A percentile compares a stretch with the other conserved stretches of the same genome.
Evolutionary conservation across 2,797 vertebrate species (phyloP).

Genomic region (Enteromius thamalakanensis): DNA sequence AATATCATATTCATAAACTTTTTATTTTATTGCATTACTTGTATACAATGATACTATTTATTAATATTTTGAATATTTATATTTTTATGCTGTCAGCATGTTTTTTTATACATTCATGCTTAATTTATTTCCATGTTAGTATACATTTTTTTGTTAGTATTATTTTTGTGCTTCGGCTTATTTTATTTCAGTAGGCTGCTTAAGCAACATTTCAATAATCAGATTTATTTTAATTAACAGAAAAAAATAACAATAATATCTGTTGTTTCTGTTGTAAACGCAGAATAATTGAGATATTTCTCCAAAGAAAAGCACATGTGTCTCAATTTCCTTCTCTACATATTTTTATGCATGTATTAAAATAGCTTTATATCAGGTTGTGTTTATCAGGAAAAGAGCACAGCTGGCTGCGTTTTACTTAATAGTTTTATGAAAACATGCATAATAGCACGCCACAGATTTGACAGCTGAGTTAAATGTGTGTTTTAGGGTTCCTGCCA

Average conservation of each 20-base stretch:
- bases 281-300: background rate
- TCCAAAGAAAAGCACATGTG: background rate
- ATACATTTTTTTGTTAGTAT: no score
- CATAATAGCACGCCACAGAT: background rate
- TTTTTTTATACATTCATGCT: no score
- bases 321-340: background rate
- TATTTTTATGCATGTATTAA: background rate
- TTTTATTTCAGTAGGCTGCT: background rate
- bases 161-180: no score
- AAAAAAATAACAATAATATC: no score
- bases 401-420: background rate
- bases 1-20: background rate
- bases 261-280: no score
- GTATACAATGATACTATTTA: background rate
- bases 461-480: background rate
- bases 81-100: background rate
- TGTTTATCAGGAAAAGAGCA: no score
- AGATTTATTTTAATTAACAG: background rate
- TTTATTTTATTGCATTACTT: background rate
- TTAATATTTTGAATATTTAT: background rate
- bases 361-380: background rate
- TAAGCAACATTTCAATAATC: background rate
- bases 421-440: background rate
- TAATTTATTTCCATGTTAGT: no score
- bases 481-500: background rate